These are phyloP conservation scores for Eristalis intricaria DNA, from an alignment of 2,888 invertebrate genomes.

Conservation along the genomic window DNA sequence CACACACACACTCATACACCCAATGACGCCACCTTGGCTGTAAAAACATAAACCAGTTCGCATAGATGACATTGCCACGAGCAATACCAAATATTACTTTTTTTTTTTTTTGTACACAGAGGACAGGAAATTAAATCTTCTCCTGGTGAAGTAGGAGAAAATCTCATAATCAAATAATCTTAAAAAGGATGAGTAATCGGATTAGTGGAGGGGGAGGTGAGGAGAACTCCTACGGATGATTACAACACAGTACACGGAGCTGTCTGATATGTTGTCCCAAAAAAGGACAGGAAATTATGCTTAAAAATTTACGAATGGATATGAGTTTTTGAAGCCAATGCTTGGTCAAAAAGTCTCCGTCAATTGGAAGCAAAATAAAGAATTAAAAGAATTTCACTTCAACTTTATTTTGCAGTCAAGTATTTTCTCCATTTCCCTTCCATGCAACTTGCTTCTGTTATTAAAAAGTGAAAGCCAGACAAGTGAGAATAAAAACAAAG, in stretches of 20 bases:
- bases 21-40: not conserved
- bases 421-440: too few relatives aligned
- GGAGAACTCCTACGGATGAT: not conserved
- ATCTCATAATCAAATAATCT: not conserved
- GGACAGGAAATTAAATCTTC: not conserved
- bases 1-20: not conserved
- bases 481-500: too few relatives aligned
- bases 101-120: not conserved
- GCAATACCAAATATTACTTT: not conserved
- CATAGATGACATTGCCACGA: not conserved
- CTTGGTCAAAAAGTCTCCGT: not conserved
- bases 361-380: not conserved
- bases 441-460: too few relatives aligned
- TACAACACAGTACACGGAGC: not conserved
- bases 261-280: not conserved
- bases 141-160: not conserved
- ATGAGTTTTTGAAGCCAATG: too few relatives aligned
- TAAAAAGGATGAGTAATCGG: not conserved
- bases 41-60: not conserved
- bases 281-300: not conserved
- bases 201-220: not conserved
- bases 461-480: too few relatives aligned
- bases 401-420: too few relatives aligned
- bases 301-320: not conserved
- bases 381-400: too few relatives aligned